A percentile compares a stretch with the other conserved stretches of the same genome.
Conservation (phyloP, 2,113 vertebrate genomes). For the Nothobranchius kuhntae region DNA sequence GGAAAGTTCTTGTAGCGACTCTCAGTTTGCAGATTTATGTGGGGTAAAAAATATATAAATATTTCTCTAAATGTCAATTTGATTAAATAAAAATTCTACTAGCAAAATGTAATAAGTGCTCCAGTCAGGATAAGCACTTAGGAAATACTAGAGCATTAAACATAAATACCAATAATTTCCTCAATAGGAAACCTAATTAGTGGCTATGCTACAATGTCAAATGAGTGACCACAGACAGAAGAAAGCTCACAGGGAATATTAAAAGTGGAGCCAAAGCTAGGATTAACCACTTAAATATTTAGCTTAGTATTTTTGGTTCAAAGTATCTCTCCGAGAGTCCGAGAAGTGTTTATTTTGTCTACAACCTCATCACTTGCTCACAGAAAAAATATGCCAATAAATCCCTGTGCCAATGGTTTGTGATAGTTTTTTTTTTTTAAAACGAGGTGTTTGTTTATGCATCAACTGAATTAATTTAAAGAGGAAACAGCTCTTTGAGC, state of each 20-base stretch:
- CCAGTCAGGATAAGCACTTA: constrained; percentile 44
- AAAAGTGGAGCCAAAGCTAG: constrained; percentile 9
- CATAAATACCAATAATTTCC: constrained; percentile 52
- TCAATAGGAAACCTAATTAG: constrained; percentile 43
- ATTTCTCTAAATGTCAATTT: constrained; percentile 30
- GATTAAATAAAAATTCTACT: constrained; percentile 41
- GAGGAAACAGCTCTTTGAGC: too few relatives aligned
- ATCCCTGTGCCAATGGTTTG: neutral
- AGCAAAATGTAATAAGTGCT: constrained; percentile 60
- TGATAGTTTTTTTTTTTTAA: too few relatives aligned
- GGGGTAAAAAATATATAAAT: too few relatives aligned
- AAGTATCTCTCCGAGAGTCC: neutral
- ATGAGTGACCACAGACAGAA: constrained; percentile 27
- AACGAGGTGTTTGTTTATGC: neutral
- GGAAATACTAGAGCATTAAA: constrained; percentile 62
- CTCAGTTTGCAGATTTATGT: too few relatives aligned
- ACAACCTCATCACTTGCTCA: too few relatives aligned
- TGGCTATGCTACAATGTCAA: constrained; percentile 28
- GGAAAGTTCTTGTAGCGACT: neutral
- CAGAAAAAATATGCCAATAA: neutral
- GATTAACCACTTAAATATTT: constrained; percentile 28
- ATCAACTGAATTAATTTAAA: neutral
- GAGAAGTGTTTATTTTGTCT: neutral
- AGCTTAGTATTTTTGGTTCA: constrained; percentile 1
- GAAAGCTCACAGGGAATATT: constrained; percentile 24